Conservation (phyloP, 2,797 vertebrate species). For the Chelonia mydas region DNA sequence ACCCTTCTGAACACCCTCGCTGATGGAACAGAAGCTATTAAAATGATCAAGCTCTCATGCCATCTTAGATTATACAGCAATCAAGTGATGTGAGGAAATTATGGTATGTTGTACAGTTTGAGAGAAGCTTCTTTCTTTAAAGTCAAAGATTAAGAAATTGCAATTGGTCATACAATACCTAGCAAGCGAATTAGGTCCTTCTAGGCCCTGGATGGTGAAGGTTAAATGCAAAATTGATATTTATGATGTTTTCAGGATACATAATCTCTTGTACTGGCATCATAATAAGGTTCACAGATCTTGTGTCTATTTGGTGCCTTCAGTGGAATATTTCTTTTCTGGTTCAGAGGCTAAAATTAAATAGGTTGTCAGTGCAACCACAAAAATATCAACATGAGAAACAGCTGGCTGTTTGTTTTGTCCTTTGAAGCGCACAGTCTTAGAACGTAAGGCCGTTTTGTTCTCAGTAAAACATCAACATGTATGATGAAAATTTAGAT, state of each 20-base stretch:
- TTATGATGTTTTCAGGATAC: background rate
- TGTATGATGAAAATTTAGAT: background rate
- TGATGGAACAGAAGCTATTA: background rate
- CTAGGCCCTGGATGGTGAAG: background rate
- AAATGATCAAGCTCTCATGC: background rate
- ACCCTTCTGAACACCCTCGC: background rate
- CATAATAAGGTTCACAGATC: background rate
- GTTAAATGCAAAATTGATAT: slow-evolving; percentile 3
- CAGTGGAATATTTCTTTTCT: background rate
- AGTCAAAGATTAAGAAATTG: background rate
- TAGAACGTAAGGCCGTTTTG: background rate
- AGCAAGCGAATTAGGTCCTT: background rate
- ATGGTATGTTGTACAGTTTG: background rate
- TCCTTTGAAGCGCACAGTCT: fast-evolving
- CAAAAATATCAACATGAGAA: background rate
- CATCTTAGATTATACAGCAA: background rate
- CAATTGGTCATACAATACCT: background rate
- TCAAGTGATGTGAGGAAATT: background rate
- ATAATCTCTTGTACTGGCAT: background rate
- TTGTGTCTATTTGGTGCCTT: background rate
- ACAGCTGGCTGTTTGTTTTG: background rate
- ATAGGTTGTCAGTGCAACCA: background rate
- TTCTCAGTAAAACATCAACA: background rate
- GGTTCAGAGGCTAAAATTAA: background rate
- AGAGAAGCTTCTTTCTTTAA: background rate